Percentiles rank a stretch among this genome's conserved stretches.
These are phyloP conservation scores for Solenopsis invicta DNA, from an alignment of 1,140 invertebrate genomes.

Conservation along the genomic window DNA sequence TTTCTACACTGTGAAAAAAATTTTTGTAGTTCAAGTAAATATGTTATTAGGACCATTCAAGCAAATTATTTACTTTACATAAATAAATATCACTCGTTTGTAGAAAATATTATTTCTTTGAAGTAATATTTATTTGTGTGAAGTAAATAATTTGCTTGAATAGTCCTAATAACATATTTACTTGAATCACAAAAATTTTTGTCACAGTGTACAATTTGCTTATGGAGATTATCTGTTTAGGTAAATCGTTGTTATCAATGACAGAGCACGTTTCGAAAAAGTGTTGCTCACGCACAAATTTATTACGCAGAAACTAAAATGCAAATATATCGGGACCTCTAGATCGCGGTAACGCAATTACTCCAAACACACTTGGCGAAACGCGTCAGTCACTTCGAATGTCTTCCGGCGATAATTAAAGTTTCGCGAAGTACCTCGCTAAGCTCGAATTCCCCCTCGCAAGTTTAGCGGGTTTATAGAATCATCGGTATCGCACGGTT, in stretches of 20 bases:
- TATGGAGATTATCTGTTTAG: not conserved
- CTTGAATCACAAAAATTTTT: too few relatives aligned
- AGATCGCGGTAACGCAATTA: not conserved
- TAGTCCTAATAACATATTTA: too few relatives aligned
- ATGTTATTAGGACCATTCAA: too few relatives aligned
- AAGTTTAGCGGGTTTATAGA: constrained; percentile 25
- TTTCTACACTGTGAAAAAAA: too few relatives aligned
- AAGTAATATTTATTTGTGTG: too few relatives aligned
- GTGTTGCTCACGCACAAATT: not conserved
- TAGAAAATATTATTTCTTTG: too few relatives aligned
- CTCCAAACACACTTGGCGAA: not conserved
- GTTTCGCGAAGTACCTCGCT: not conserved
- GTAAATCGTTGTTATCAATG: not conserved
- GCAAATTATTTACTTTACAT: too few relatives aligned
- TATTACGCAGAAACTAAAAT: not conserved
- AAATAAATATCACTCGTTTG: too few relatives aligned
- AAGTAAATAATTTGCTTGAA: too few relatives aligned
- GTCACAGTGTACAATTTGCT: too few relatives aligned
- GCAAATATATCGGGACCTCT: not conserved
- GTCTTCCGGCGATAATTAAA: constrained; percentile 24
- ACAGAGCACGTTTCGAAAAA: not conserved
- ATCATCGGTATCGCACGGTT: constrained; percentile 17
- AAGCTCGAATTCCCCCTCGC: not conserved
- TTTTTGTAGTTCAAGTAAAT: too few relatives aligned
- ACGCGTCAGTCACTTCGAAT: not conserved